A percentile compares a stretch with the other conserved stretches of the same genome.
Conservation (phyloP, 2,888 invertebrate genomes). For the Atethmia centrago region DNA sequence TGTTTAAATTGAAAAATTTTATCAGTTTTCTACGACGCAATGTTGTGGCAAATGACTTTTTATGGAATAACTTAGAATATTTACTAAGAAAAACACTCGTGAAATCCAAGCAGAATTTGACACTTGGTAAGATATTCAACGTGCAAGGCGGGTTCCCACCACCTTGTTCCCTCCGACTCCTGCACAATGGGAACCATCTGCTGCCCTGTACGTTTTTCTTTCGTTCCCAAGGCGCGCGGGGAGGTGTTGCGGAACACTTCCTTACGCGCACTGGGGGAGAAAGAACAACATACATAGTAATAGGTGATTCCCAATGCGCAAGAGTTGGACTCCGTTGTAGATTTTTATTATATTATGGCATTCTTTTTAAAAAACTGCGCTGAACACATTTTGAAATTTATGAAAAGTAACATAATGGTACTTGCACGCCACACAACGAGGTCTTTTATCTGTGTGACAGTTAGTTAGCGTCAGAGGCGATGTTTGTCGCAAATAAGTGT, state of each 20-base stretch:
- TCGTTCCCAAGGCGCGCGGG: conserved; percentile 47
- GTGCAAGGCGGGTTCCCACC: neutral
- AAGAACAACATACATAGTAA: conserved; percentile 33
- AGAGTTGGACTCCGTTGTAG: conserved; percentile 7
- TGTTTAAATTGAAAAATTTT: neutral
- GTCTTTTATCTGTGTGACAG: too few relatives aligned
- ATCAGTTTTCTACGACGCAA: neutral
- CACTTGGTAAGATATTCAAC: neutral
- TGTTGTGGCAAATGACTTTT: neutral
- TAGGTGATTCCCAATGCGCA: conserved; percentile 23
- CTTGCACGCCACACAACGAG: too few relatives aligned
- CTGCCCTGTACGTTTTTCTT: conserved; percentile 57
- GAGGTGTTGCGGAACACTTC: conserved; percentile 31
- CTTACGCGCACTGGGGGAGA: conserved; percentile 17
- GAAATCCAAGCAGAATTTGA: neutral
- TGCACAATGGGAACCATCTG: conserved; percentile 38
- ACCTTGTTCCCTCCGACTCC: neutral
- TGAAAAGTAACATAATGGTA: too few relatives aligned
- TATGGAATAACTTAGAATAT: neutral
- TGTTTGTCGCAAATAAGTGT: too few relatives aligned
- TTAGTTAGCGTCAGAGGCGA: too few relatives aligned
- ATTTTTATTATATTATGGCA: too few relatives aligned
- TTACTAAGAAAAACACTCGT: neutral
- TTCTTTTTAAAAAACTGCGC: too few relatives aligned
- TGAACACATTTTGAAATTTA: too few relatives aligned